A percentile compares a stretch with the other conserved stretches of the same genome.
Evolutionary conservation across 2,888 invertebrate species (phyloP).

Genomic region (Scotopteryx bipunctaria): DNA sequence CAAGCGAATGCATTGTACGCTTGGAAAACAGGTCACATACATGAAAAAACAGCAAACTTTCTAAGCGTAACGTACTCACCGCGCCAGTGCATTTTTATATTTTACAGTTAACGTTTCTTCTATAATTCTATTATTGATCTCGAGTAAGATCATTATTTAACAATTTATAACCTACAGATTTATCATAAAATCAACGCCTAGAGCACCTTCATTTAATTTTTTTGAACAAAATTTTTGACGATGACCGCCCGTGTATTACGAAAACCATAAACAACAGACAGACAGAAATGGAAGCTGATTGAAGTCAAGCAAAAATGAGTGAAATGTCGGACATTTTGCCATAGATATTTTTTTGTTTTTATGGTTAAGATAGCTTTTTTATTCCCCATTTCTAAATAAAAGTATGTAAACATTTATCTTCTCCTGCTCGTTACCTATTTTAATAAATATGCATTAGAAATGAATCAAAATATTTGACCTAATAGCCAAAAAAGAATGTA

Average conservation of each 20-base stretch:
- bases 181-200: conserved; percentile 81
- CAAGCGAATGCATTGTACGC: conserved; percentile 42
- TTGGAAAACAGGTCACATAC: conserved; percentile 56
- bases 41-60: conserved; percentile 75
- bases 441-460: too few species aligned
- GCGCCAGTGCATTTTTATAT: conserved; percentile 97
- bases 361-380: too few species aligned
- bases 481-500: too few species aligned
- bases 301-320: conserved; percentile 46
- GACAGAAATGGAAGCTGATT: conserved; percentile 66
- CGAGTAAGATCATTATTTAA: conserved; percentile 95
- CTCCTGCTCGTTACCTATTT: too few species aligned
- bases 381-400: neutral
- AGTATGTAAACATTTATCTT: neutral
- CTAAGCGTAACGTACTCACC: conserved; percentile 90
- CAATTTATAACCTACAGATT: conserved; percentile 81
- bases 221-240: conserved; percentile 74
- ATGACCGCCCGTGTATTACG: conserved; percentile 74
- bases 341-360: conserved; percentile 47
- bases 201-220: conserved; percentile 82
- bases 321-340: conserved; percentile 70
- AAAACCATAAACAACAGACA: conserved; percentile 73
- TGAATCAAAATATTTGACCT: too few species aligned
- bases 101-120: conserved; percentile 98
- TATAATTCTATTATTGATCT: conserved; percentile 99